Conservation (phyloP, 2,888 invertebrate genomes). For the Bombyx huttoni region DNA sequence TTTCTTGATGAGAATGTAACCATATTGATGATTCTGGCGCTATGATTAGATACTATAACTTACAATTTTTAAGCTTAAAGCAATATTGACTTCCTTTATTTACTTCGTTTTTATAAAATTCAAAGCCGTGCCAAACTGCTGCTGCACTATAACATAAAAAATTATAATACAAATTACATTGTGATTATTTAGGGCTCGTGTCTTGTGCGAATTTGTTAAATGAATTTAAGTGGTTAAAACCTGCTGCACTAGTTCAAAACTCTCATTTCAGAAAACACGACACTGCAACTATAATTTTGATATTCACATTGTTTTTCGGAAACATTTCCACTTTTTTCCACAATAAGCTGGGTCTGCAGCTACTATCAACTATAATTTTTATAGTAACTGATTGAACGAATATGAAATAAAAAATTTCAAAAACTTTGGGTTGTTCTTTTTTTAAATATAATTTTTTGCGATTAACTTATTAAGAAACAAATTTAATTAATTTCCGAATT, state of each 20-base stretch:
- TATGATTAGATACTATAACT: constrained; percentile 16
- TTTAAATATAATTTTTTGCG: no score
- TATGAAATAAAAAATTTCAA: no score
- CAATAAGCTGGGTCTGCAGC: no score
- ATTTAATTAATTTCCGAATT: neutral
- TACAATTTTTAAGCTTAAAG: constrained; percentile 52
- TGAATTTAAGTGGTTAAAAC: constrained; percentile 52
- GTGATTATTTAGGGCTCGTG: constrained; percentile 57
- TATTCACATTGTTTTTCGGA: no score
- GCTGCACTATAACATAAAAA: constrained; percentile 36
- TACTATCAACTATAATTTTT: no score
- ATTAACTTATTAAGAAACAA: no score
- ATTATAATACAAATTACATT: constrained; percentile 61
- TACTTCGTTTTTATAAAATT: constrained; percentile 27
- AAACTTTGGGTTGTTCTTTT: no score
- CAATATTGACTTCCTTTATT: constrained; percentile 27
- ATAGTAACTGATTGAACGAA: no score
- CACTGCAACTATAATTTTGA: no score
- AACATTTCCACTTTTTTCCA: no score
- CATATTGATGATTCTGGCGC: neutral
- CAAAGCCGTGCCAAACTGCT: constrained; percentile 55
- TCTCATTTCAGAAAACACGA: constrained; percentile 24
- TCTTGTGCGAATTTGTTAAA: constrained; percentile 56
- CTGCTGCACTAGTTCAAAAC: constrained; percentile 44
- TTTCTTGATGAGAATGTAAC: neutral